Conservation (phyloP, 2,797 vertebrate species). For the Pteronotus mesoamericanus region DNA sequence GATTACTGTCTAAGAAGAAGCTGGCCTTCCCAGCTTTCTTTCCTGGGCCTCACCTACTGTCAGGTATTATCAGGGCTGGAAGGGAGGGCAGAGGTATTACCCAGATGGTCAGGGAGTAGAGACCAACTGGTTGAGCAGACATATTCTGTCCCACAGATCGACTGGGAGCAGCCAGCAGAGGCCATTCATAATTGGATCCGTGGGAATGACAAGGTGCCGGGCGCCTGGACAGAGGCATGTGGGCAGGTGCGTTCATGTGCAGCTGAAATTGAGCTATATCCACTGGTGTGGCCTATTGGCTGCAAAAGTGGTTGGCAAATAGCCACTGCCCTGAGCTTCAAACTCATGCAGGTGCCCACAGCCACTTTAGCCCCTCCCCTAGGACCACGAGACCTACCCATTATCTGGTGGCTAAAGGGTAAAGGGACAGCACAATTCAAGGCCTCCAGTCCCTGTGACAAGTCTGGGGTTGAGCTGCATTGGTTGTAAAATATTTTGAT, state of each 20-base stretch:
- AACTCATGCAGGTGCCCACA: background rate
- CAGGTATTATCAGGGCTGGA: background rate
- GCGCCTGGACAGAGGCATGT: constrained; percentile 90
- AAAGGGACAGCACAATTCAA: background rate
- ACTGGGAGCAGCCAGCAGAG: constrained; percentile 90
- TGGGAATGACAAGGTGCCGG: constrained; percentile 92
- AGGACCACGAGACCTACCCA: background rate
- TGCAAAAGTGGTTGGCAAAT: background rate
- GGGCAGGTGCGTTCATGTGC: constrained; percentile 82
- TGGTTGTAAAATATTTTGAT: background rate
- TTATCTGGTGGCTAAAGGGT: background rate
- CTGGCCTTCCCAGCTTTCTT: background rate
- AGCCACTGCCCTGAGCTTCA: background rate
- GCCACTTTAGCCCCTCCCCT: background rate
- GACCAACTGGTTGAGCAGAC: background rate
- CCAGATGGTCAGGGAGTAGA: background rate
- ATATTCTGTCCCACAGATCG: constrained; percentile 79
- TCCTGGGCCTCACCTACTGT: no score
- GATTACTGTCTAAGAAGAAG: background rate
- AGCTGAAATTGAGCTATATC: background rate
- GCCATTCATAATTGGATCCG: constrained; percentile 93
- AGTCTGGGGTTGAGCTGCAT: background rate
- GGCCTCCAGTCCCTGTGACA: background rate
- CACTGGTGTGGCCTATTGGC: rapidly evolving
- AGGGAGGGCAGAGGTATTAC: background rate